phyloP scores from a whole-genome alignment of 1,140 invertebrate species.

The Micrasema longulum region DNA sequence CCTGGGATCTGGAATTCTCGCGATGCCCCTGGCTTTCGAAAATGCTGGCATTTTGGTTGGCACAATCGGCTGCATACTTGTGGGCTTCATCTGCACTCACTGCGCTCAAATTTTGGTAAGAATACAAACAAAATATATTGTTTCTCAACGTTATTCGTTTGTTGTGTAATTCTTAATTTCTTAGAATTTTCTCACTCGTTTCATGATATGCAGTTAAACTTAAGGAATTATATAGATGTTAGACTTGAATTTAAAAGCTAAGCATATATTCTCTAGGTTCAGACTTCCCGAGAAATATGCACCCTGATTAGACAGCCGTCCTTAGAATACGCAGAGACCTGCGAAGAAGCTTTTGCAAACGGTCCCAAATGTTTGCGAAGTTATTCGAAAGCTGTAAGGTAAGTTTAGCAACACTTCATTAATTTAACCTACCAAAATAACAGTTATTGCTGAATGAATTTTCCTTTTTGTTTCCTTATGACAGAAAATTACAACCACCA shows the following conservation, averaged over 20 bases:
- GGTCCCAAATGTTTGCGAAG: constrained; percentile 72
- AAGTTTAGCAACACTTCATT: no score
- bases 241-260: no score
- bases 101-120: constrained; percentile 88
- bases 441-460: background rate
- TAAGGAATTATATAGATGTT: no score
- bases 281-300: constrained; percentile 78
- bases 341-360: constrained; percentile 76
- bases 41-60: constrained; percentile 83
- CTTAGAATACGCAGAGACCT: constrained; percentile 83
- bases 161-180: no score
- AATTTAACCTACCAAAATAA: no score
- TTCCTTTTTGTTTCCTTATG: background rate
- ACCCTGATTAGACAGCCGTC: constrained; percentile 73
- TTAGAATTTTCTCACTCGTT: no score
- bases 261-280: no score
- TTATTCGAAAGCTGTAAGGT: constrained; percentile 41
- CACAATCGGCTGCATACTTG: constrained; percentile 81
- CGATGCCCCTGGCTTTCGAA: constrained; percentile 89
- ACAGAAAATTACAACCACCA: background rate
- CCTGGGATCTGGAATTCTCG: constrained; percentile 90
- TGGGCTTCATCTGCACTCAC: constrained; percentile 87
- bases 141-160: no score
- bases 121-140: no score
- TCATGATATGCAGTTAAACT: no score